Conservation (phyloP, 2,113 vertebrate genomes). For the Dunckerocampus dactyliophorus region DNA sequence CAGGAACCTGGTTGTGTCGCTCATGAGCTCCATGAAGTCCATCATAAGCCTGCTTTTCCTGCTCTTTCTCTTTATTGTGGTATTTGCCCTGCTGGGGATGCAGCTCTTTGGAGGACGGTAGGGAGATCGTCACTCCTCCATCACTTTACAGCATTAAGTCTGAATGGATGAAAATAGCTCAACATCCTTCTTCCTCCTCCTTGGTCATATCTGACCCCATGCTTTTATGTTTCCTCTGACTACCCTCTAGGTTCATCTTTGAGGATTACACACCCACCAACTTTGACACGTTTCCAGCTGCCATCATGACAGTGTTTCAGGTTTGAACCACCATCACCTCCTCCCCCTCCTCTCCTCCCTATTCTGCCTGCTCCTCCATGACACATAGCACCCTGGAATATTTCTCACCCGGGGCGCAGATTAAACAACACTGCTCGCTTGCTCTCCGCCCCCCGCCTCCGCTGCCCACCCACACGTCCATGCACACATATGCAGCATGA, state of each 20-base stretch:
- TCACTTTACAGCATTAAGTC: background rate
- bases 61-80: conserved; percentile 78
- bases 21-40: conserved; percentile 83
- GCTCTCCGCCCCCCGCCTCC: conserved; percentile 54
- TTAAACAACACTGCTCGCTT: conserved; percentile 63
- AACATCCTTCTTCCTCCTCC: conserved; percentile 37
- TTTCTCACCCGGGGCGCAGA: conserved; percentile 66
- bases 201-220: conserved; percentile 52
- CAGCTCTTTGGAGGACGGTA: conserved; percentile 78
- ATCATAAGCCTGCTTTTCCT: conserved; percentile 79
- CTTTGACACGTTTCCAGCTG: conserved; percentile 80
- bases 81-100: conserved; percentile 78
- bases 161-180: conserved; percentile 49
- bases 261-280: conserved; percentile 81
- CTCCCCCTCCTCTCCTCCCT: conserved; percentile 51
- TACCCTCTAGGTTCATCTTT: conserved; percentile 76
- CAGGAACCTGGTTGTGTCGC: conserved; percentile 77
- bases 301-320: conserved; percentile 82
- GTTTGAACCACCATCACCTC: conserved; percentile 54
- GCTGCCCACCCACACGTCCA: conserved; percentile 61
- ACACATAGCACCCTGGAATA: conserved; percentile 67
- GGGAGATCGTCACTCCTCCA: conserved; percentile 6
- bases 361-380: conserved; percentile 40
- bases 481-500: conserved; percentile 62
- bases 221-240: conserved; percentile 35